Evolutionary conservation across 2,797 vertebrate species (phyloP), one percentile per base, ranked within the genome.

Genomic region (Potorous gilbertii): DNA sequence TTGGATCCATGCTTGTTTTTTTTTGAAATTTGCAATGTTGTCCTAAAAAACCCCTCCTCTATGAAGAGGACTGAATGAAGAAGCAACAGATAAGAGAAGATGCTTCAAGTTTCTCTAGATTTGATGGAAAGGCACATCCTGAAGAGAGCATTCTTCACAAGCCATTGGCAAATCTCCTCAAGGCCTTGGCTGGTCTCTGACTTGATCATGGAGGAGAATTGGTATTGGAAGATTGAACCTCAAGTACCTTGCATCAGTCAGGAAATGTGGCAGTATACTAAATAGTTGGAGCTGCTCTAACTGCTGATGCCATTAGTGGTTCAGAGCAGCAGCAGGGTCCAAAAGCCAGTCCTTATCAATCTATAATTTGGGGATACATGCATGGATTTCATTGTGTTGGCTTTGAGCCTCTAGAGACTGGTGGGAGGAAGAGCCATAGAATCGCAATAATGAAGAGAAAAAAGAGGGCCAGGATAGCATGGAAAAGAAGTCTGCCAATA

Each of bases 401-500:
- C n/a, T 12, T n/a, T n/a, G 14, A 18, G 14, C 13, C 14, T n/a
- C 5, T 66, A 66, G 34, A 66, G 4, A 3, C 4, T 16, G 5
- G 1, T n/a, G 14, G 34, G 14, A 66, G 14, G 34, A 74, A 21
- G 1, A 3, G 14, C 34, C 16, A 74, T 74, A 74, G 14, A 16
- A n/a, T n/a, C 62, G 21, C 1, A 34, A 66, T 1, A n/a, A 74
- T 18, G 5, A n/a, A 6, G 14, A 74, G 5, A 14, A 74, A 1
- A 6, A 40, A 40, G 34, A 66, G 12, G 40, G 34, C 14, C 34
- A 40, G 4, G 14, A 74, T 40, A n/a, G 4, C 5, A 74, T 8
- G 14, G 62, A 6, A 12, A 74, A 74, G 2, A 14, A n/a, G 1
- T 6, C 0, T 40, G 1, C 0, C 0, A 1, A n/a, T 18, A 14